Percentiles rank a stretch among this genome's conserved stretches.
Evolutionary conservation across 2,888 invertebrate genomes (phyloP).

Genomic region (Zonitis immaculata): DNA sequence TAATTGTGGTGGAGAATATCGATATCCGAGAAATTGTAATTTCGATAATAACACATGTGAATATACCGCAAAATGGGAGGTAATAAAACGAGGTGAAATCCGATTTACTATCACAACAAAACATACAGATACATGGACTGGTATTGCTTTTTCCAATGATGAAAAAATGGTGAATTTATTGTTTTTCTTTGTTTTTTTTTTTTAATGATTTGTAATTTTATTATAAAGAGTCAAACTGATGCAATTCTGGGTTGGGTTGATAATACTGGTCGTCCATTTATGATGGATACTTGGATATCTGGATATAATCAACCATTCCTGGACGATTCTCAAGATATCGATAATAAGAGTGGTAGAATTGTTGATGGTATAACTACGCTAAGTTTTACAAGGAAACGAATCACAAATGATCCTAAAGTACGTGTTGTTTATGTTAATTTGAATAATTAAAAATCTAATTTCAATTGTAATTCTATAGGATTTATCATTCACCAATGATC

Average conservation of each 20-base stretch:
- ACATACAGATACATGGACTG: constrained; percentile 80
- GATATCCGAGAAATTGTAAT: constrained; percentile 65
- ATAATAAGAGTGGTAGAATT: constrained; percentile 62
- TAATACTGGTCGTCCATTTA: constrained; percentile 69
- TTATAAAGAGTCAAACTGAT: constrained; percentile 72
- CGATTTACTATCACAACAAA: constrained; percentile 75
- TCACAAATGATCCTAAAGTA: constrained; percentile 61
- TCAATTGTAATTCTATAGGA: constrained; percentile 54
- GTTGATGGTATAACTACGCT: constrained; percentile 73
- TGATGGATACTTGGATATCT: constrained; percentile 84
- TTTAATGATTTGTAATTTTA: constrained; percentile 4
- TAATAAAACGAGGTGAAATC: constrained; percentile 66
- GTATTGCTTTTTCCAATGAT: constrained; percentile 82
- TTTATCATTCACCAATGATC: constrained; percentile 73
- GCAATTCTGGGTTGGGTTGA: constrained; percentile 88
- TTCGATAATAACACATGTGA: constrained; percentile 65
- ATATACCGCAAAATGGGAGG: constrained; percentile 75
- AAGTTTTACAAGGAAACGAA: constrained; percentile 72
- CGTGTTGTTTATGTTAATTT: constrained; percentile 17
- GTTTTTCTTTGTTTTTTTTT: not conserved
- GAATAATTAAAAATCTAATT: too few species aligned
- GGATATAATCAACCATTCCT: constrained; percentile 73
- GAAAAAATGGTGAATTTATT: constrained; percentile 66
- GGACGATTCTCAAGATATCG: constrained; percentile 70
- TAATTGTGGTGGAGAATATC: constrained; percentile 73